Base-by-base conservation (phyloP, 2,888 invertebrate species). In the Eupithecia dodoneata region DNA sequence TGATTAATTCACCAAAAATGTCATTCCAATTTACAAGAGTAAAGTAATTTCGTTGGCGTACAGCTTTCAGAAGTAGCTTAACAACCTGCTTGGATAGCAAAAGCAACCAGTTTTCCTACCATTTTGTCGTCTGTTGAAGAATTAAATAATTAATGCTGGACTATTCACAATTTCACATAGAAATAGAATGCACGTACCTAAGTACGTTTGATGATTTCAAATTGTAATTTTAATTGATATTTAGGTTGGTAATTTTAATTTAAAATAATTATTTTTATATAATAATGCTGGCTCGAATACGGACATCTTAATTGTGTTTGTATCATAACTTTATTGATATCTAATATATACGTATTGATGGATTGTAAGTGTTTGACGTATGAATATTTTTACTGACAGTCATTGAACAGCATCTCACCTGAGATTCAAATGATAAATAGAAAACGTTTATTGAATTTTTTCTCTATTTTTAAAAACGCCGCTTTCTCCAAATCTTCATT, bases 1-100 rank as follows among this genome's bases (percentile, higher is more conserved):
- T 76, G 78, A 79, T 76, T 76, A 73, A 71, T 76, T 71, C 66
- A 73, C 73, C 73, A 76, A 78, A 78, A 78, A 74, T 76, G 75
- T 76, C 67, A 78, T 74, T 74, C 59, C 73, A 78, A 73, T 78
- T 78, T 76, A 30, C 59, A 72, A 71, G 75, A 75, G 78, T 72
- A 70, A 67, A n/a, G 72, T 71, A 63, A 73, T 73, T 77, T 70
- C 75, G 65, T 66, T 71, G 59, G 66, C 66, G 69, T 55, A 72
- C 66, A 67, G 41, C 63, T 12, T 67, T 49, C 75, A 75, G 2
- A 76, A 71, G 67, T 71, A 63, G 52, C 41, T 76, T 44, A 72
- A n/a, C 76, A 74, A 76, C 65, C 18, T 41, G 3, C 4, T 15
- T 67, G 10, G 41, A 59, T 66, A 7, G 15, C n/a, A 7, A 55